Evolutionary conservation across 2,113 vertebrate genomes (phyloP), one percentile per base, ranked within the genome.

Genomic region (Notiomystis cincta): DNA sequence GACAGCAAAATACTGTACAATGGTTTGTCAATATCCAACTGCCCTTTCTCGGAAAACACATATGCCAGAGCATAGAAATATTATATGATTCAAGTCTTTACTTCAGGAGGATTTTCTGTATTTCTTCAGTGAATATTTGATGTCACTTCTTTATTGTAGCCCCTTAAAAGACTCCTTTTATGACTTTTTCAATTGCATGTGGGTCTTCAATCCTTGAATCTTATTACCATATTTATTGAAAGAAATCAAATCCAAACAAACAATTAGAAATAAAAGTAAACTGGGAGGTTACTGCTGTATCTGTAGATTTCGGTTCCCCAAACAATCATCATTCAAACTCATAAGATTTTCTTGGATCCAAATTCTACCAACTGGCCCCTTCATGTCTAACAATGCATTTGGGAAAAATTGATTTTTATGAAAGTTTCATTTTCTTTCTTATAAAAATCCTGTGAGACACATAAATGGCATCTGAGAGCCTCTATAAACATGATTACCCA

Each of bases 171-270:
- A 28, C 57, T 94, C 47, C 65, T 33, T 94, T 97, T 96, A 94
- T 65, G 88, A 13, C 17, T 66, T 82, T 97, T 95, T 82, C 51
- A 7, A 79, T 96, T 94, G 86, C 62, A 83, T 89, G 50, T 92
- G 60, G 60, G 56, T 93, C 82, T 87, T 96, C 54, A 92, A 48
- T 94, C 50, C 58, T 95, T 93, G 95, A 95, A 95, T 67, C 81
- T 93, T 87, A 95, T 96, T 96, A 90, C 23, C 18, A 83, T 54
- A 93, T 97, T 98, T 97, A 92, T 60, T 79, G 77, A 94, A 95
- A 91, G 87, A 94, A 96, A 97, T 95, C 62, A 96, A 97, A 95
- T 67, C 45, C 50, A 89, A 97, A 90, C 51, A 96, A 94, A 93
- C 44, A 95, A 95, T 97, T 95, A 96, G 80, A 95, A 53, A 87